Base-by-base conservation (phyloP, 92 coral and sea anemone species). In the Pocillopora grandis region DNA sequence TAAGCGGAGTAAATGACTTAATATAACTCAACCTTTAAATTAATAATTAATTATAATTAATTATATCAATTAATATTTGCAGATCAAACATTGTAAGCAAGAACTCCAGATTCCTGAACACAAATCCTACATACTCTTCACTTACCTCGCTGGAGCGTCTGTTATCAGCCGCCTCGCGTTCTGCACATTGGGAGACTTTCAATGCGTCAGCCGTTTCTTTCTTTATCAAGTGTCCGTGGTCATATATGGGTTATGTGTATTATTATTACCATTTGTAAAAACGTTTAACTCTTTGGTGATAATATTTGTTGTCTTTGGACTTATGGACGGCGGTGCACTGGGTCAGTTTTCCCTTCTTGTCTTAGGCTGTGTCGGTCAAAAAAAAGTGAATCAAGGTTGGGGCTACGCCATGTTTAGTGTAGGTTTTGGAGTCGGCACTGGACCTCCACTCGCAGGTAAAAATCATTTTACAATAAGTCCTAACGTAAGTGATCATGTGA, bases 301-400 rank as follows among this genome's bases (percentile, higher is more conserved):
- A 42, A 65, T 90, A 9, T 83, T 90, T 66, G 48, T 71, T 12
- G 82, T 81, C 15, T 21, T 73, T 82, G 93, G 93, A 17, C 86
- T 87, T 9, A 42, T 90, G 74, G 93, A 90, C 62, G 91, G 93
- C 10, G 93, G 91, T 16, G 33, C 84, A 2, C 67, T 76, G 58
- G 93, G 93, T 2, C 72, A 85, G 64, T 20, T 87, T 64, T 69
- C 93, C 20, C 36, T 90, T 42, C 63, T 90, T 64, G 91, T 90
- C 9, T 75, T 82, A 16, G 89, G 83, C 20, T 83, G 90, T 64
- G 93, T 85, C 12, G 91, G 88, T 3, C 42, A 87, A 55, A 83
- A 84, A 19, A 75, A 87, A 49, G 56, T 90, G 9, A 74, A 83
- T 52, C 80, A 70, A 48, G 90, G 81, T 20, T 86, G 87, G 87